A percentile compares a stretch with the other conserved stretches of the same genome.
Conservation (phyloP, 2,888 invertebrate species). For the Trachelus iudaicus region DNA sequence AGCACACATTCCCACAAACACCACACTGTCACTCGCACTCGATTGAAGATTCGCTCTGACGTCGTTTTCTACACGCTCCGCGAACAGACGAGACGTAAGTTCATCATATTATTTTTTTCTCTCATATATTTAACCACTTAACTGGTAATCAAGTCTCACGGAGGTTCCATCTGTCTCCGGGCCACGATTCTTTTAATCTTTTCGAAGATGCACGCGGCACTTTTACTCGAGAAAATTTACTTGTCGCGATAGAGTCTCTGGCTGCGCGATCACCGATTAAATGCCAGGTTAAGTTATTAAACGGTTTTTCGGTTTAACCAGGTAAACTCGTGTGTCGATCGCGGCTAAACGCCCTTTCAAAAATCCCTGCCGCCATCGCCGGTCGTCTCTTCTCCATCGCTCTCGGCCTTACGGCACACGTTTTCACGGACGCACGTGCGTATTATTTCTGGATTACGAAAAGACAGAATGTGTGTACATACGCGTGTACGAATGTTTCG, state of each 20-base stretch:
- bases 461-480: neutral
- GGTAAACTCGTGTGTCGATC: neutral
- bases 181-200: too few species aligned
- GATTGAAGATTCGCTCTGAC: neutral
- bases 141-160: too few species aligned
- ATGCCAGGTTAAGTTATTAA: neutral
- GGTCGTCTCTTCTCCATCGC: neutral
- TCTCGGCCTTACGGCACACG: neutral
- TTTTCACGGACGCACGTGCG: neutral
- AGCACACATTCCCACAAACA: slow-evolving; percentile 10
- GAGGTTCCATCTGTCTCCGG: too few species aligned
- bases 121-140: neutral
- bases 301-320: neutral
- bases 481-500: neutral
- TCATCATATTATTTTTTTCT: neutral
- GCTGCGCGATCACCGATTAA: too few species aligned
- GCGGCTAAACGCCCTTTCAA: neutral
- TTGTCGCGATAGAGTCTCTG: too few species aligned
- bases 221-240: too few species aligned
- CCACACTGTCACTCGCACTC: slow-evolving; percentile 4
- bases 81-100: slow-evolving; percentile 3
- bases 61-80: slow-evolving; percentile 1
- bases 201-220: too few species aligned
- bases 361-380: neutral
- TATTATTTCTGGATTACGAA: neutral